Base-by-base conservation (phyloP, 2,113 vertebrate genomes). In the Nannospalax galili region DNA sequence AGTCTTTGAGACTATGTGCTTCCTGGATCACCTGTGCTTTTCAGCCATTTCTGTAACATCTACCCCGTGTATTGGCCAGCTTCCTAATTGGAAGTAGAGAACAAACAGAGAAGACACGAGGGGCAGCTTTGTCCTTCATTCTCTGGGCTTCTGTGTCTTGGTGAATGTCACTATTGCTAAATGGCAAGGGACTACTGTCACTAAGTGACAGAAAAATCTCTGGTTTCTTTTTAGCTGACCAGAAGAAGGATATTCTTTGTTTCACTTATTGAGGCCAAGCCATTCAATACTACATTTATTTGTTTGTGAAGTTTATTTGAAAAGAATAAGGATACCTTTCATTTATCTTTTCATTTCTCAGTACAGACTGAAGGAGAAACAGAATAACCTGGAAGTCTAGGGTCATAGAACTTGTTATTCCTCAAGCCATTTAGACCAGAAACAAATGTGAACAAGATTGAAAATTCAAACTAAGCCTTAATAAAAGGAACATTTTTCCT, bases 291-390 rank as follows among this genome's bases (percentile, higher is more conserved):
- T 58, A 62, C 48, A 86, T 79, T 48, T 69, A 74, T 20, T 56
- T 6, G 17, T 48, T 78, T 84, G 92, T 82, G 88, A 89, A 86
- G 20, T 96, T 74, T 93, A 86, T 75, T 95, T 56, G 77, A 74
- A 58, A 79, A 85, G 62, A n/a, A 56, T 37, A 42, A 37, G 42
- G 74, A 35, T 48, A 42, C 62, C 7, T 56, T 94, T 28, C 14
- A 16, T 74, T 88, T 90, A 32, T 64, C 48, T 56, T 96, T 75
- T 87, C 86, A 26, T 77, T 90, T 87, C 35, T 90, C 20, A 32
- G 2, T 75, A 9, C 5, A 92, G 58, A 70, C 15, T 56, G 58
- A 78, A 24, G 60, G 79, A 93, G 4, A 42, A 64, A n/a, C 37
- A 95, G 72, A 94, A n/a, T 67, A 90, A 79, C 16, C 5, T 40